These are phyloP conservation scores for Lophura nycthemera DNA, from an alignment of 2,113 vertebrate genomes.

Conservation along the genomic window DNA sequence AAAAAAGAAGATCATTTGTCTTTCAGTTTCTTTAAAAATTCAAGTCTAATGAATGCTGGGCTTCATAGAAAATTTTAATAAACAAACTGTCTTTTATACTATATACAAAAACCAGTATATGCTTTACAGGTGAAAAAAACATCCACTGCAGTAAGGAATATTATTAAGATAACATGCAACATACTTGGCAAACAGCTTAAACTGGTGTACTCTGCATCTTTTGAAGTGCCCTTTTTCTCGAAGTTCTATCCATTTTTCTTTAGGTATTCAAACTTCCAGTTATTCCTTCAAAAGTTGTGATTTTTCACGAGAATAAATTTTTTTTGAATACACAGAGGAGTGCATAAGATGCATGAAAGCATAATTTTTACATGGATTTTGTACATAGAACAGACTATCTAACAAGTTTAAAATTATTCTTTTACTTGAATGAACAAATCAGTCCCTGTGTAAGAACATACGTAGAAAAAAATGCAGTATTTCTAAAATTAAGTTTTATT, in stretches of 20 bases:
- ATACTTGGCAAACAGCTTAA: slow-evolving; percentile 44
- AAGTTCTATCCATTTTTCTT: not conserved
- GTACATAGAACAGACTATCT: not conserved
- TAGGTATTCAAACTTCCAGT: not conserved
- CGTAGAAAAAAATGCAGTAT: not conserved
- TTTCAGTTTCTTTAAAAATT: slow-evolving; percentile 65
- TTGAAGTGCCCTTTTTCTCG: slow-evolving; percentile 15
- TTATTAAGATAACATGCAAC: slow-evolving; percentile 27
- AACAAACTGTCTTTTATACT: slow-evolving; percentile 37
- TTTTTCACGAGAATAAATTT: not conserved
- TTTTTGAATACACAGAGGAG: not conserved
- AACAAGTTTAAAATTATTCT: not conserved
- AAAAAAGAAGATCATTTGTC: not conserved
- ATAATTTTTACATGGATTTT: not conserved
- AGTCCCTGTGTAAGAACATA: not conserved
- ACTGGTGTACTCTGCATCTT: slow-evolving; percentile 62
- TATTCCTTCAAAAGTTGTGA: not conserved
- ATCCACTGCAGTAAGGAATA: slow-evolving; percentile 36
- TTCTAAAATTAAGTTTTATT: not conserved
- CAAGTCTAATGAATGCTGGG: slow-evolving; percentile 62
- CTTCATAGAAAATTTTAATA: slow-evolving; percentile 65
- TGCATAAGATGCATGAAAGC: not conserved
- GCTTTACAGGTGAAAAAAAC: slow-evolving; percentile 38
- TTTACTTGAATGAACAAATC: not conserved
- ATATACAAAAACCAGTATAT: slow-evolving; percentile 34